Conservation (phyloP, 1,140 invertebrate genomes). For the Philaenus spumarius region DNA sequence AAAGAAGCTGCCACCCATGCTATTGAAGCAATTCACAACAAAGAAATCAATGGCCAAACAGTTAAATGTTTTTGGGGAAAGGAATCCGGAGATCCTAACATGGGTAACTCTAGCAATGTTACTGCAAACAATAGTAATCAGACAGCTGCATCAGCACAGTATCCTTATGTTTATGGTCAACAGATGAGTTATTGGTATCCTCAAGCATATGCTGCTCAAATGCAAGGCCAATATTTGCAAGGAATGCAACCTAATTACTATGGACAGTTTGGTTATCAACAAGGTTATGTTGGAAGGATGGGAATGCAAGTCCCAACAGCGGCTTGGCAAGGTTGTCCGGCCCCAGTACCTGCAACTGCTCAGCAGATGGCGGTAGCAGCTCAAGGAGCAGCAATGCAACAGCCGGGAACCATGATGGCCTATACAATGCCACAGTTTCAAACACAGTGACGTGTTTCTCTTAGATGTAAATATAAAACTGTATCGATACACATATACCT, state of each 20-base stretch:
- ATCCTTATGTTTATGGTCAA: conserved; percentile 54
- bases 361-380: conserved; percentile 33
- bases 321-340: conserved; percentile 21
- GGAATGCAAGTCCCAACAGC: conserved; percentile 40
- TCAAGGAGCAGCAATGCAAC: conserved; percentile 33
- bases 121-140: conserved; percentile 45
- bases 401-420: conserved; percentile 60
- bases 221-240: conserved; percentile 53
- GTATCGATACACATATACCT: conserved; percentile 15
- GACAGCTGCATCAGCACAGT: conserved; percentile 47
- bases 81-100: conserved; percentile 72
- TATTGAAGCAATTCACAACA: conserved; percentile 95
- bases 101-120: conserved; percentile 43
- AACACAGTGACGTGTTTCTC: conserved; percentile 39
- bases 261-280: conserved; percentile 41
- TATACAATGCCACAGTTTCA: conserved; percentile 73
- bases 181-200: conserved; percentile 79
- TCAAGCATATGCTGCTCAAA: conserved; percentile 50
- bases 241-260: conserved; percentile 52
- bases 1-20: conserved; percentile 96
- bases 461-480: conserved; percentile 11
- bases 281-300: conserved; percentile 41
- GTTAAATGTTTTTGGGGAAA: conserved; percentile 99
- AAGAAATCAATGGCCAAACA: conserved; percentile 90
- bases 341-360: conserved; percentile 35